A percentile compares a stretch with the other conserved stretches of the same genome.
Conservation (phyloP, 2,113 vertebrate species). For the Aspidoscelis tigris region DNA sequence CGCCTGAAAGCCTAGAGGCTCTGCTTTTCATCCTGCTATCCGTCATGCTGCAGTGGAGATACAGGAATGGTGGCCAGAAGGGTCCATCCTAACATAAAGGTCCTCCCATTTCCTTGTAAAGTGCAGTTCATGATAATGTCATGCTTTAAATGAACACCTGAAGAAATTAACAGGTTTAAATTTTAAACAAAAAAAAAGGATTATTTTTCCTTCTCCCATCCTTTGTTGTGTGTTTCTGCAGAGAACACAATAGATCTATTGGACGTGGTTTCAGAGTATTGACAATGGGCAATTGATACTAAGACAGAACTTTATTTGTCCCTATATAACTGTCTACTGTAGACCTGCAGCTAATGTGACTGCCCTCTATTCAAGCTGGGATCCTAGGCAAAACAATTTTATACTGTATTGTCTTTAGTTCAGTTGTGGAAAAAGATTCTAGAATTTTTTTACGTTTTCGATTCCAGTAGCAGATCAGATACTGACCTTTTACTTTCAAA, state of each 20-base stretch:
- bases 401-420: not conserved
- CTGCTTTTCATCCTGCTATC: constrained; percentile 68
- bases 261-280: not conserved
- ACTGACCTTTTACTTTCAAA: too few species aligned
- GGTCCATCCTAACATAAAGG: constrained; percentile 20
- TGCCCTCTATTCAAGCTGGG: not conserved
- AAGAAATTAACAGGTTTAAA: constrained; percentile 26
- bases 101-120: constrained; percentile 32
- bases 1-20: constrained; percentile 61
- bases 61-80: constrained; percentile 42
- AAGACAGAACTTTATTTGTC: not conserved
- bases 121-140: constrained; percentile 32
- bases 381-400: not conserved
- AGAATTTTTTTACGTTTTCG: too few species aligned
- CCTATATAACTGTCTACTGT: not conserved
- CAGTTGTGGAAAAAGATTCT: not conserved
- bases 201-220: not conserved
- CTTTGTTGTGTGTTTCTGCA: too few species aligned
- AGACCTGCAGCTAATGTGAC: not conserved
- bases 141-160: constrained; percentile 14
- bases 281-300: not conserved
- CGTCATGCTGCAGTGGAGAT: constrained; percentile 53
- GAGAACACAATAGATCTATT: not conserved
- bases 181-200: not conserved
- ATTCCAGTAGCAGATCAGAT: too few species aligned